Conservation (phyloP, 2,888 invertebrate genomes). For the Nomada ruficornis region DNA sequence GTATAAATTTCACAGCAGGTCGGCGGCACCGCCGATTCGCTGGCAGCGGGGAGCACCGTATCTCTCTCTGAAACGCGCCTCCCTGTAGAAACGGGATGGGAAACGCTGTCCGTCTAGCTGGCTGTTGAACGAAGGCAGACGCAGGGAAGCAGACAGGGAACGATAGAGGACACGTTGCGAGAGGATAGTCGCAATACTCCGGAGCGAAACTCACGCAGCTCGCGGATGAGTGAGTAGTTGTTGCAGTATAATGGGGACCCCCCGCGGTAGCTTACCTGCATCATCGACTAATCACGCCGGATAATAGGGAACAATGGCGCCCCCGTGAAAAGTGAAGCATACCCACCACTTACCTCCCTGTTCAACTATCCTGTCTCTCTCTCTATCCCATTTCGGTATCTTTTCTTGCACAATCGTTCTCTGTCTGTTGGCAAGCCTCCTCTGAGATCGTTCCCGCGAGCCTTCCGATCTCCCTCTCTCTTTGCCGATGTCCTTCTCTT, state of each 20-base stretch:
- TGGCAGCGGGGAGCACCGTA: conserved; percentile 9
- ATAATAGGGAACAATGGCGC: conserved; percentile 82
- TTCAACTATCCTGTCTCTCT: conserved; percentile 31
- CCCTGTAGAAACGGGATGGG: neutral
- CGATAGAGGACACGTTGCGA: conserved; percentile 40
- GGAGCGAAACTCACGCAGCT: conserved; percentile 63
- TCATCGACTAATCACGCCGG: conserved; percentile 84
- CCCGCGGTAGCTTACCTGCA: conserved; percentile 84
- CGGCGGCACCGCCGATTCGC: conserved; percentile 62
- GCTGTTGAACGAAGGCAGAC: conserved; percentile 1
- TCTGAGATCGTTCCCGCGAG: conserved; percentile 34
- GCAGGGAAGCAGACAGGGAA: neutral
- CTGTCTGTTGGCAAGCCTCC: conserved; percentile 4
- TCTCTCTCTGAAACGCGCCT: neutral
- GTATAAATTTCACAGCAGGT: conserved; percentile 75
- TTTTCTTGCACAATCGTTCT: conserved; percentile 14
- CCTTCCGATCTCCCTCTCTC: conserved; percentile 5
- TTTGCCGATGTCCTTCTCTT: conserved; percentile 31
- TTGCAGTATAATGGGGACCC: conserved; percentile 80
- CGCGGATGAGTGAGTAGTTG: conserved; percentile 72
- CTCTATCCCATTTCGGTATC: conserved; percentile 37
- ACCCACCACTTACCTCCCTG: conserved; percentile 78
- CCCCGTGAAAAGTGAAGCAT: conserved; percentile 83
- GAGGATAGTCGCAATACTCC: conserved; percentile 65
- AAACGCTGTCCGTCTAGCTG: conserved; percentile 15